Evolutionary conservation across 2,113 vertebrate genomes (phyloP), one percentile per base, ranked within the genome.

Genomic region (Eulemur rufifrons): DNA sequence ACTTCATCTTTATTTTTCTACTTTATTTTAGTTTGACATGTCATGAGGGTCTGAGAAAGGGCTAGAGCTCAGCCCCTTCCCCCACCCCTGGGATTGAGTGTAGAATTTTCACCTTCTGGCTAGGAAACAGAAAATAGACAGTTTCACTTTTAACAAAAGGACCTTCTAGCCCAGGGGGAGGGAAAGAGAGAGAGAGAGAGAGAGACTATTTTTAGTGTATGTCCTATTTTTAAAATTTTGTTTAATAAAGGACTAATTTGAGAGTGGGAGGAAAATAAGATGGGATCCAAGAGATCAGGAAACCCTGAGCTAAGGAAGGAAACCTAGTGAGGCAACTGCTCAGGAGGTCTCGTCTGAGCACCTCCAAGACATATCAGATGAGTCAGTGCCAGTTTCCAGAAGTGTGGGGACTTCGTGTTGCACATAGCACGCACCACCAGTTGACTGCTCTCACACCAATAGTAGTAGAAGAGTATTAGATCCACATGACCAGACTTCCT

Each of bases 271-370:
- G 17, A 4, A 37, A 85, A 82, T 8, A 82, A 82, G 12, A 17
- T 25, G 12, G 14, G 10, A 80, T 66, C 27, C 45, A 74, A 82
- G 32, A 94, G 4, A 32, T 47, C 9, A 71, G 39, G 34, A 78
- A 52, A 5, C 8, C 2, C 4, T 21, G n/a, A 77, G 15, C 4
- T 69, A 47, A 94, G n/a, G 9, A n/a, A 63, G 52, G 0, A 12
- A n/a, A 74, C 1, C 1, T 0, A 25, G 9, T 37, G 13, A 10
- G 13, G 10, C 0, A 14, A 5, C 5, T 3, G 8, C n/a, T 34
- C 8, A 14, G 3, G 10, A 15, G 2, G 0, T 4, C 39, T n/a
- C 6, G 1, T 32, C 2, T 77, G 29, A 59, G 23, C 21, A 64
- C 52, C 50, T 69, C 59, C 45, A 59, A 56, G 32, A 82, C 9